Base-by-base conservation (phyloP, 1,140 invertebrate species). In the Philopotamus ludificatus region DNA sequence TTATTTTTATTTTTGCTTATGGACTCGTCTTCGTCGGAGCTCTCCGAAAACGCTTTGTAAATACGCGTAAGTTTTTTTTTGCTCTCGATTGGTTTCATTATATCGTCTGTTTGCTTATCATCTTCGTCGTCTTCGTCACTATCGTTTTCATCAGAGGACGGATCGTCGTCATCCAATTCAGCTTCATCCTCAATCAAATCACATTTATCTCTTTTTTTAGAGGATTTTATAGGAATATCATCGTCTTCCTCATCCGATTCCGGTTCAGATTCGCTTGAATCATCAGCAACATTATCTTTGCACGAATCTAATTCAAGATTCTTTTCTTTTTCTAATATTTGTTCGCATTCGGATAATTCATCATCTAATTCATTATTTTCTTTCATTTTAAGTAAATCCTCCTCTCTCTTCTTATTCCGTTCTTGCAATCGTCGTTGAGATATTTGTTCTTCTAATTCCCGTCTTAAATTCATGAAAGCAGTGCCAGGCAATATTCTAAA, bases 391-490 rank as follows among this genome's bases (percentile, higher is more conserved):
- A 78, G 73, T 54, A 79, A 79, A 62, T 78, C 76, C 70, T 79
- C 74, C 65, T 77, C 74, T 23, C 79, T 60, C 66, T 83, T 83
- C 68, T 86, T 82, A 66, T 84, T 81, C 85, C 87, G 87, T 72
- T 88, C 82, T 59, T 86, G 75, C 20, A 81, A 79, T 49, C 86
- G 77, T 67, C 84, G 83, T 41, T 80, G 75, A 1, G 80, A 79
- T 71, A 91, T 90, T 77, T 85, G 76, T 15, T 82, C 75, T 71
- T 86, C 82, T 7, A 91, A 75, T 68, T 83, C 81, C 66, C 85
- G 81, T 73, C 83, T 85, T 34, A 90, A 75, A 66, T 82, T 82
- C 34, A 80, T 71, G 51, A 86, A 76, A 72, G 82, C 84, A 20
- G 79, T 80, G 1, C 88, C 87, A 39, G 88, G 87, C 73, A 83